Evolutionary conservation across 2,888 invertebrate genomes (phyloP).

Genomic region (Helicoverpa assulta): DNA sequence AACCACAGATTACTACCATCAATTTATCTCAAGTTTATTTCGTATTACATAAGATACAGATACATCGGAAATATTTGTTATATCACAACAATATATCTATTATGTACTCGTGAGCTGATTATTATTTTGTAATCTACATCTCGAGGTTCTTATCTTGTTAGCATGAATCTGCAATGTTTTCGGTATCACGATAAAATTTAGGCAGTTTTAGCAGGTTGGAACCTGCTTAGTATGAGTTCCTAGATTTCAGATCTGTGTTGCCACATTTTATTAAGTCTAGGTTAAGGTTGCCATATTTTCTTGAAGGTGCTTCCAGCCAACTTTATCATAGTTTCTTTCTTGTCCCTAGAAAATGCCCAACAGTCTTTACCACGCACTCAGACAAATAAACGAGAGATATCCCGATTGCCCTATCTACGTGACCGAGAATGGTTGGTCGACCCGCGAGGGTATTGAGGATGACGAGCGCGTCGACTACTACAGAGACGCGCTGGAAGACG

Average conservation of each 20-base stretch:
- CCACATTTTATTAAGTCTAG: too few relatives aligned
- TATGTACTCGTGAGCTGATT: not conserved
- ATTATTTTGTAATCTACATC: not conserved
- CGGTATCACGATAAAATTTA: not conserved
- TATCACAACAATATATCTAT: too few relatives aligned
- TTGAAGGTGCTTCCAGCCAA: not conserved
- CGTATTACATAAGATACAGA: too few relatives aligned
- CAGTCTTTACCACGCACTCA: conserved; percentile 89
- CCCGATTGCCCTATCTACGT: conserved; percentile 88
- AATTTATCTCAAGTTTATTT: too few relatives aligned
- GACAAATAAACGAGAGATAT: conserved; percentile 83
- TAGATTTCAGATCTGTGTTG: too few relatives aligned
- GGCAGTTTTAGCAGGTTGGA: not conserved
- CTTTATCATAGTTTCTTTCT: not conserved
- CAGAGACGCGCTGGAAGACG: conserved; percentile 79
- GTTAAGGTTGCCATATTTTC: too few relatives aligned
- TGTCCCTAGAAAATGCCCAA: conserved; percentile 85
- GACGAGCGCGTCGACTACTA: conserved; percentile 80
- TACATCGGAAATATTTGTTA: too few relatives aligned
- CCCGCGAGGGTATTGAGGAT: conserved; percentile 79
- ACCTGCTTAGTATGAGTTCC: not conserved
- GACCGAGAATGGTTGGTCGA: conserved; percentile 91
- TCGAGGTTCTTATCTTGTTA: not conserved
- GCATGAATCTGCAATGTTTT: not conserved
- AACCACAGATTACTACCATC: too few relatives aligned